Percentiles rank a stretch among this genome's conserved stretches.
These are phyloP conservation scores for Coleophora flavipennella DNA, from an alignment of 2,888 invertebrate genomes.

Conservation along the genomic window DNA sequence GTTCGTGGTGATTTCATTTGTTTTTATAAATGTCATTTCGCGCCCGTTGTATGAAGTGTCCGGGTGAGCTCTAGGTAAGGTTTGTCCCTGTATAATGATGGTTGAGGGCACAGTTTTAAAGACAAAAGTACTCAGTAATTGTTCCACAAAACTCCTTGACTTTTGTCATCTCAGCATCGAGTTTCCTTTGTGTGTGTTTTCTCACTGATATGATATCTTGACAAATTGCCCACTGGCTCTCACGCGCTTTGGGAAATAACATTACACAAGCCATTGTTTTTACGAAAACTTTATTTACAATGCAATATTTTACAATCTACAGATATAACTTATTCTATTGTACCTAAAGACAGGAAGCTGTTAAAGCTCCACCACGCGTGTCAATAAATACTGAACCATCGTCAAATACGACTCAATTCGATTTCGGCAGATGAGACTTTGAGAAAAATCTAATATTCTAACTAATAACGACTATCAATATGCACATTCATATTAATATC, in stretches of 20 bases:
- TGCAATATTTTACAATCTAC: conserved; percentile 65
- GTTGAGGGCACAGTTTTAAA: too few relatives aligned
- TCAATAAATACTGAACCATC: conserved; percentile 26
- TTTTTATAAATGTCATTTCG: too few relatives aligned
- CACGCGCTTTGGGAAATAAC: conserved; percentile 43
- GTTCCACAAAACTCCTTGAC: too few relatives aligned
- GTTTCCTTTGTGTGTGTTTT: not conserved
- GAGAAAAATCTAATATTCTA: conserved; percentile 8
- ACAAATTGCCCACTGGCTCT: conserved; percentile 33
- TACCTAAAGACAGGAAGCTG: conserved; percentile 35
- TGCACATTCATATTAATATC: conserved; percentile 55
- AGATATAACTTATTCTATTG: conserved; percentile 52
- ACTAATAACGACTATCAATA: conserved; percentile 27
- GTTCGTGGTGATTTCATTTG: too few relatives aligned
- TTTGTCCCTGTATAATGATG: too few relatives aligned
- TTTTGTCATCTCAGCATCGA: not conserved
- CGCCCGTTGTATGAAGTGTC: too few relatives aligned
- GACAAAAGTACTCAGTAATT: too few relatives aligned
- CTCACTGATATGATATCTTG: not conserved
- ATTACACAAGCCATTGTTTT: conserved; percentile 48
- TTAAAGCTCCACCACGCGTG: conserved; percentile 18
- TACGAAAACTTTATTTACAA: conserved; percentile 67
- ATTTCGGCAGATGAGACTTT: conserved; percentile 6
- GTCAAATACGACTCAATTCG: conserved; percentile 12
- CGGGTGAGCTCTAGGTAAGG: too few relatives aligned